Base-by-base conservation (phyloP, 2,888 invertebrate species). In the Andrena trimmerana region DNA sequence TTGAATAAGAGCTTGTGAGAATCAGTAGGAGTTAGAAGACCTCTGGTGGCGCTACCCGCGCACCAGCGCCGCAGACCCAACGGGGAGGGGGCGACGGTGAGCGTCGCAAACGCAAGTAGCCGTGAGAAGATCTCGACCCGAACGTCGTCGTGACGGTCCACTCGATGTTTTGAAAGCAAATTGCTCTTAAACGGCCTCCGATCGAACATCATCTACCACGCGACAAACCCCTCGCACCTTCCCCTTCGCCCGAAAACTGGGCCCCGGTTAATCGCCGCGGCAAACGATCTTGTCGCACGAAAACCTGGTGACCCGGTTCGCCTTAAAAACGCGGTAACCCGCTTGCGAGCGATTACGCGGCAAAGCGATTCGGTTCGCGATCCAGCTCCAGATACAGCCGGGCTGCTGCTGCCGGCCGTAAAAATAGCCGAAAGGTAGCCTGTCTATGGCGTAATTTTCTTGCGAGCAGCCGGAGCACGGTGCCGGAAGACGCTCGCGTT, bases 401-500 rank as follows among this genome's bases (percentile, higher is more conserved):
- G 3, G 20, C 36, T 2, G 10, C 1, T 10, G 33, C 20, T 5
- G 52, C 48, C 8, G 31, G 8, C 16, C 31, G n/a, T 48, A 63
- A 50, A 24, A 62, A 13, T 52, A 10, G 16, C 36, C 36, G 42
- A 33, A 31, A 48, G 20, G 2, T 29, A 5, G 5, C 16, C 8
- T 20, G 20, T 20, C 33, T 16, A 42, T 42, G 50, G 27, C 13
- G 50, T 13, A 59, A 59, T 59, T 42, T 24, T 10, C 20, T 57
- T n/a, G 24, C 20, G 27, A 16, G n/a, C 16, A 2, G 20, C 13
- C 24, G 65, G 13, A 3, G 2, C 10, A 2, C 6, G 7, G 2
- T 13, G 60, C 78, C 86, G 82, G 84, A 88, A 80, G 77, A 42
- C 65, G 71, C 7, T 50, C 62, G 57, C 74, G 72, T 74, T 78